These are phyloP conservation scores for Electrophaes corylata DNA, from an alignment of 2,888 invertebrate species.

Conservation along the genomic window DNA sequence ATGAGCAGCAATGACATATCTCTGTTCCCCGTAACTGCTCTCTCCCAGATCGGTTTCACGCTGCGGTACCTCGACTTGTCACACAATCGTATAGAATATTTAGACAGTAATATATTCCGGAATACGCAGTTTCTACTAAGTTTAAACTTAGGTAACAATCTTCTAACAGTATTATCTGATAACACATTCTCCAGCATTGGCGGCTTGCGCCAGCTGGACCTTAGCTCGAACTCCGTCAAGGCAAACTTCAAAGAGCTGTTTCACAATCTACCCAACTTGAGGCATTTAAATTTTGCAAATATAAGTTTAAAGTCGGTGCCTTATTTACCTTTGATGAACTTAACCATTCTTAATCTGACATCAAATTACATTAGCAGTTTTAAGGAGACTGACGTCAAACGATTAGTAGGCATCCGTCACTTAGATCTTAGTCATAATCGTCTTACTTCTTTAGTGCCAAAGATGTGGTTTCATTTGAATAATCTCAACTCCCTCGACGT, in stretches of 20 bases:
- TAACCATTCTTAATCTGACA: conserved; percentile 92
- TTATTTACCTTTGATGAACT: conserved; percentile 89
- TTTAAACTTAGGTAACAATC: conserved; percentile 91
- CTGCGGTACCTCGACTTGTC: conserved; percentile 91
- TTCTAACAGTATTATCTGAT: conserved; percentile 93
- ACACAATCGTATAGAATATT: conserved; percentile 91
- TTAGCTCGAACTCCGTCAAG: conserved; percentile 91
- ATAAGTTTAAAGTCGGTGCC: conserved; percentile 91
- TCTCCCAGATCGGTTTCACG: conserved; percentile 91
- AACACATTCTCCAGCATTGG: conserved; percentile 94
- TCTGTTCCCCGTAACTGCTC: conserved; percentile 90
- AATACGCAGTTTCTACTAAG: conserved; percentile 91
- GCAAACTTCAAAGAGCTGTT: conserved; percentile 95
- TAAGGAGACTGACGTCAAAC: conserved; percentile 88
- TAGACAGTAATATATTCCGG: conserved; percentile 94
- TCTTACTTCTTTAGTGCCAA: conserved; percentile 89
- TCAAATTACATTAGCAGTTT: conserved; percentile 89
- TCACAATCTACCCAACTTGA: conserved; percentile 92
- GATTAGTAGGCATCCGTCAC: conserved; percentile 88
- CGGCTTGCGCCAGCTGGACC: conserved; percentile 90
- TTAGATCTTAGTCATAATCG: conserved; percentile 92
- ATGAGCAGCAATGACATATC: conserved; percentile 91
- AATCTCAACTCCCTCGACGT: conserved; percentile 90
- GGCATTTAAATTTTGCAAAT: conserved; percentile 90
- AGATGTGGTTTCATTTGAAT: conserved; percentile 89